Evolutionary conservation across 1,140 invertebrate species (phyloP), one percentile per base, ranked within the genome.

Genomic region (Drosophila ananassae): DNA sequence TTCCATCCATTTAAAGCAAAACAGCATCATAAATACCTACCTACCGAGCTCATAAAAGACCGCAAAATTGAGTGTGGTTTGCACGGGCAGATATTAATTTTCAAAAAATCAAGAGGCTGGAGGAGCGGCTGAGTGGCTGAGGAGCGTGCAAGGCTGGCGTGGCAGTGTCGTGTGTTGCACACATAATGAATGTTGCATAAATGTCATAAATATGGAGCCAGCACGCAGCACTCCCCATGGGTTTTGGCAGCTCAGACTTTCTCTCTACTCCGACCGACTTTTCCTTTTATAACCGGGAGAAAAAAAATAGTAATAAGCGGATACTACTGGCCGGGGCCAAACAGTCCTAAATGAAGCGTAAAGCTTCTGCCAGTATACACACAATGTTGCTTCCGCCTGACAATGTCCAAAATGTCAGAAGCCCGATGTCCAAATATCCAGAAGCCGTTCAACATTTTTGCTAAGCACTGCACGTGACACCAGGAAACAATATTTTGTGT

Each of bases 161-260:
- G 12, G 3, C 30, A 53, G 44, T 55, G 52, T 32, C 48, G 76
- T 72, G 60, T 60, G 58, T 37, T 57, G 56, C 64, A 59, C 73
- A 85, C 69, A 75, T 75, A 78, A 85, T 81, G 74, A 77, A 77
- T 87, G 82, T 74, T 81, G 64, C 82, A 85, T 68, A 78, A 72
- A 72, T 78, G 77, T 72, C 77, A 81, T 60, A 67, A 73, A 67
- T 64, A 47, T 59, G 39, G 51, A 51, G 54, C 17, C 56, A 50
- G 54, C 64, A 78, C 77, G 69, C 82, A 84, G 62, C 73, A 60
- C 55, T 34, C 30, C 44, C 47, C 58, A 30, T 21, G 53, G 37
- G 32, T 34, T 28, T 34, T 51, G 22, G 41, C 54, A 61, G 22
- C 46, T 62, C 44, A 44, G 58, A 39, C 25, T 25, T n/a, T 13